Evolutionary conservation across 2,888 invertebrate species (phyloP).

Genomic region (Dromius quadrimaculatus): DNA sequence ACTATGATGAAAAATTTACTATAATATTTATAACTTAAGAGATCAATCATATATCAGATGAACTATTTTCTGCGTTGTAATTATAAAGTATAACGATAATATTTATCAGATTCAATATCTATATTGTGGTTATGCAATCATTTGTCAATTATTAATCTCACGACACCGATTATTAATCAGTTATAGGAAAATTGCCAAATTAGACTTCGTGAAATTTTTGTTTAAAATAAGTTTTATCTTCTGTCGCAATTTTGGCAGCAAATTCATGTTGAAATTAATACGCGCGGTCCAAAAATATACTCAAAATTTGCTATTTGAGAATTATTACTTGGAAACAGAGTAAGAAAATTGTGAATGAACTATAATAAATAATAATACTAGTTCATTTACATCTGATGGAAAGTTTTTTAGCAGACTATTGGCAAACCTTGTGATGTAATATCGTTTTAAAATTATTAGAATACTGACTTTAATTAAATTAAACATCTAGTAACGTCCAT

Average conservation of each 20-base stretch:
- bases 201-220: conserved; percentile 35
- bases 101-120: conserved; percentile 43
- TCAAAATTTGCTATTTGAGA: no score
- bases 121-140: conserved; percentile 40
- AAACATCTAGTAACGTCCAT: conserved; percentile 26
- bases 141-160: conserved; percentile 17
- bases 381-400: no score
- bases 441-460: not conserved
- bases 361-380: no score
- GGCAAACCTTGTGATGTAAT: conserved; percentile 11
- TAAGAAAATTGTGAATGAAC: no score
- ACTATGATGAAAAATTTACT: conserved; percentile 44
- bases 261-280: conserved; percentile 12
- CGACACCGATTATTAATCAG: conserved; percentile 10
- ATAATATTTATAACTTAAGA: conserved; percentile 33
- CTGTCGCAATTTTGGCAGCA: conserved; percentile 33
- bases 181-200: conserved; percentile 37
- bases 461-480: conserved; percentile 41
- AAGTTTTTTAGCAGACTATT: not conserved
- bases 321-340: no score
- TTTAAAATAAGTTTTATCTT: conserved; percentile 41
- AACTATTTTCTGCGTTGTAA: conserved; percentile 19
- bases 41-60: conserved; percentile 34
- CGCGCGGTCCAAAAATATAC: conserved; percentile 39
- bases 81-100: conserved; percentile 10